These are phyloP conservation scores for Trachelus iudaicus DNA, from an alignment of 2,888 invertebrate species.

Conservation along the genomic window DNA sequence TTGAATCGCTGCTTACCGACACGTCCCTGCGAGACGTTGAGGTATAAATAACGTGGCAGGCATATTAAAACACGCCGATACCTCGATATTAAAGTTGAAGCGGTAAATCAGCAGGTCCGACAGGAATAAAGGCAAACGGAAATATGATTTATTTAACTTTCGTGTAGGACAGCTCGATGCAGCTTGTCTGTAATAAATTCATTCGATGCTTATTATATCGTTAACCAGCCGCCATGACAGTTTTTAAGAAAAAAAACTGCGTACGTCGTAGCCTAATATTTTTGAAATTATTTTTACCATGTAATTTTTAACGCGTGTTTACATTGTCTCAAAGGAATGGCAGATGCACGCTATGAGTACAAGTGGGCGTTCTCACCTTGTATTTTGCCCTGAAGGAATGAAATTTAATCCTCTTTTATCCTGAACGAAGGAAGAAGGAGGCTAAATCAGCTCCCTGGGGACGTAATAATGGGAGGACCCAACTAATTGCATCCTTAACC, in stretches of 20 bases:
- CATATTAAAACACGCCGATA: neutral
- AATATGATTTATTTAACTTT: neutral
- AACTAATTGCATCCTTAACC: neutral
- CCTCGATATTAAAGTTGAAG: conserved; percentile 1
- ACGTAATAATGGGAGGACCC: neutral
- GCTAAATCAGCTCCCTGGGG: neutral
- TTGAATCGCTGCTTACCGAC: neutral
- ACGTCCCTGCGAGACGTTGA: neutral
- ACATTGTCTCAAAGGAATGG: neutral
- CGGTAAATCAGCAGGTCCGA: neutral
- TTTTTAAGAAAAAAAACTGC: neutral
- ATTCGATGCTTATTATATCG: neutral
- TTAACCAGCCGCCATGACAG: neutral
- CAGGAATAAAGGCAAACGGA: conserved; percentile 4
- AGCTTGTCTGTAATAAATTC: conserved; percentile 24
- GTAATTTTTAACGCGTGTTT: neutral
- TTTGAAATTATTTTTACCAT: neutral
- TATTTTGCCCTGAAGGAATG: neutral
- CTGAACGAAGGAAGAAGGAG: neutral
- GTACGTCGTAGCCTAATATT: neutral
- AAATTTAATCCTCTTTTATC: neutral
- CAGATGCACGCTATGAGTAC: too few species aligned
- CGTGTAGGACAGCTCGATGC: conserved; percentile 6
- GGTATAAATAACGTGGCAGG: neutral
- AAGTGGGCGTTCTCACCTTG: neutral